phyloP scores from a whole-genome alignment of 2,797 vertebrate species.

The Mallotus villosus region DNA sequence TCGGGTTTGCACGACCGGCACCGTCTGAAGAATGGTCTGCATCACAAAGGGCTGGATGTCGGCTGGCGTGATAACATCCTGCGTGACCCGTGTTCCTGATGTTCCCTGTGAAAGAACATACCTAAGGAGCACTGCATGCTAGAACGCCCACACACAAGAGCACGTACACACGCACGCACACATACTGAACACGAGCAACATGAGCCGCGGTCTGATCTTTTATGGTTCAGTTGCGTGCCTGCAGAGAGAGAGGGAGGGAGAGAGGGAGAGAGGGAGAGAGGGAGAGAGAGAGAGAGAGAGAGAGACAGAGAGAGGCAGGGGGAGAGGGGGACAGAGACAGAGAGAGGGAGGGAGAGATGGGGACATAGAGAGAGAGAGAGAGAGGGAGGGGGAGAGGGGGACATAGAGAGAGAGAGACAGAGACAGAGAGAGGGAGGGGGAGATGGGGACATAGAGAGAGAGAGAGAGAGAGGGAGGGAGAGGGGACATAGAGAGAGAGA shows the following conservation, averaged over 20 bases:
- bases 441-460: no score
- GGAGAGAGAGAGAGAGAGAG: background rate
- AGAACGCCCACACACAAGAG: background rate
- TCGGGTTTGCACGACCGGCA: no score
- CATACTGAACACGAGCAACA: constrained; percentile 14
- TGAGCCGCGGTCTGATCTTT: constrained; percentile 42
- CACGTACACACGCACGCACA: background rate
- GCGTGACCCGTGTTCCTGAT: constrained; percentile 25
- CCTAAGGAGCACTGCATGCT: constrained; percentile 19
- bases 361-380: background rate
- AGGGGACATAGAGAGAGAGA: background rate
- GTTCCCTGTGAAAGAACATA: constrained; percentile 46
- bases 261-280: constrained; percentile 14
- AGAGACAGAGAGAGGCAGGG: background rate
- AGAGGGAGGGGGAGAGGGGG: background rate
- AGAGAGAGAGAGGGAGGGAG: constrained; percentile 1
- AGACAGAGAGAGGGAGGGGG: constrained; percentile 29
- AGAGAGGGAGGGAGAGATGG: background rate
- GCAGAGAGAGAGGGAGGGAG: constrained; percentile 35
- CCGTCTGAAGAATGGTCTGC: background rate
- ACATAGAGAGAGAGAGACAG: background rate
- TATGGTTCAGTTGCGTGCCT: constrained; percentile 36
- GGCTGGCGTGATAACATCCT: constrained; percentile 42
- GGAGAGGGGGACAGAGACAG: constrained; percentile 1
- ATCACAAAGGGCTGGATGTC: background rate